Base-by-base conservation (phyloP, 1,140 invertebrate species). In the Diabrotica undecimpunctata region DNA sequence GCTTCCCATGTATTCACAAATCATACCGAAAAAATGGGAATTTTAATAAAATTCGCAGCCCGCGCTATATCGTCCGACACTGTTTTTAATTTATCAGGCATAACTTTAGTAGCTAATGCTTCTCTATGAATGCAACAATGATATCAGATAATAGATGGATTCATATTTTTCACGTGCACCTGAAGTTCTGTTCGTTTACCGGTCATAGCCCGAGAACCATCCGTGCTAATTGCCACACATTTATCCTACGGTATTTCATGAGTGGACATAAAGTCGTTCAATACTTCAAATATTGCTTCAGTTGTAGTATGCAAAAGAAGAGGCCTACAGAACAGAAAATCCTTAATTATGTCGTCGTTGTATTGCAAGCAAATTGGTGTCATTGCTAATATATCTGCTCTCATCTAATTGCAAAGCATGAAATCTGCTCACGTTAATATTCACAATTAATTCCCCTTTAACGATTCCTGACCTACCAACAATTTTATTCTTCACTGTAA, bases 311-410 rank as follows among this genome's bases (percentile, higher is more conserved):
- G 75, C 65, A 66, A 71, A 77, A 11, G 53, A 50, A 41, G 39
- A 41, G 39, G 39, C 10, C 61, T 74, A 67, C 54, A 70, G 54
- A 68, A 61, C 61, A 66, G 78, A 79, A 64, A 77, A 61, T 64
- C 72, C 61, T 56, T 66, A 71, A n/a, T n/a, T n/a, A n/a, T n/a
- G n/a, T n/a, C n/a, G n/a, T n/a, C n/a, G n/a, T n/a, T n/a, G 64
- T 75, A 75, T 56, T 74, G 57, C 64, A 70, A 6, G 25, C 66
- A 70, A 67, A 69, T 68, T 74, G 77, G 77, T 67, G 78, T 76
- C 67, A 71, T 75, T 68, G 77, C 77, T 68, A 78, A 61, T 63
- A 74, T 70, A 69, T 77, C 70, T 64, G 68, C 63, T 14, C 53
- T 66, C 10, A 70, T 64, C 66, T 72, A n/a, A 12, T 64, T 64